Conservation (phyloP, 1,140 invertebrate species). For the Anastatus disparis region DNA sequence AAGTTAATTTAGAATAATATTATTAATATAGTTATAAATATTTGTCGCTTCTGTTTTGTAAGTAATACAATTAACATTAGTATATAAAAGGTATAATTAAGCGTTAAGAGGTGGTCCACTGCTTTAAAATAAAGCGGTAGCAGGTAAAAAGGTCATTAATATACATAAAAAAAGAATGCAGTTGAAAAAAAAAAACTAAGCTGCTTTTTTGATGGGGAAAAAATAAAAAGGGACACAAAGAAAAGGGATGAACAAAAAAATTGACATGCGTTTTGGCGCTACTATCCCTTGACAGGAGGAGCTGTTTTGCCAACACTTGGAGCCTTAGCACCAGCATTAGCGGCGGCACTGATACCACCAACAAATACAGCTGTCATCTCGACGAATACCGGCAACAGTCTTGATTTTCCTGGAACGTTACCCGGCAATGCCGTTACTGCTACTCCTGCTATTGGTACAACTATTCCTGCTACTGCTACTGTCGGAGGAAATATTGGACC, state of each 20-base stretch:
- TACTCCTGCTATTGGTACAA: slow-evolving; percentile 53
- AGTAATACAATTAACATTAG: background rate
- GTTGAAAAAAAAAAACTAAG: no score
- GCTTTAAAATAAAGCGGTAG: slow-evolving; percentile 42
- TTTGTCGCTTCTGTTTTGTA: no score
- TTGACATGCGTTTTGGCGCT: slow-evolving; percentile 2
- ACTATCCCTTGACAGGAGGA: slow-evolving; percentile 24
- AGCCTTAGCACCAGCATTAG: background rate
- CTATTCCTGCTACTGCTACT: no score
- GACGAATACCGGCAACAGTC: no score
- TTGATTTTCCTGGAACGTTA: no score
- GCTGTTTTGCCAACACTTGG: slow-evolving; percentile 28
- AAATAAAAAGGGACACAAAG: no score
- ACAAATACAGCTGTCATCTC: no score
- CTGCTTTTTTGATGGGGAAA: no score
- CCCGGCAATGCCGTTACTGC: slow-evolving; percentile 42
- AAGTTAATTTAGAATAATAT: no score
- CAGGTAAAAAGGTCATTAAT: no score
- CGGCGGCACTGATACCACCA: background rate
- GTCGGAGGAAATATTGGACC: slow-evolving; percentile 49
- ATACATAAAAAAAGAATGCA: no score
- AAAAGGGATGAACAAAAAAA: background rate
- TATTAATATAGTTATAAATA: no score
- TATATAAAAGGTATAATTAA: slow-evolving; percentile 15
- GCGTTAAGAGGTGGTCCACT: slow-evolving; percentile 53